Conservation (phyloP, 2,113 vertebrate species). For the Phalacrocorax pelagicus region DNA sequence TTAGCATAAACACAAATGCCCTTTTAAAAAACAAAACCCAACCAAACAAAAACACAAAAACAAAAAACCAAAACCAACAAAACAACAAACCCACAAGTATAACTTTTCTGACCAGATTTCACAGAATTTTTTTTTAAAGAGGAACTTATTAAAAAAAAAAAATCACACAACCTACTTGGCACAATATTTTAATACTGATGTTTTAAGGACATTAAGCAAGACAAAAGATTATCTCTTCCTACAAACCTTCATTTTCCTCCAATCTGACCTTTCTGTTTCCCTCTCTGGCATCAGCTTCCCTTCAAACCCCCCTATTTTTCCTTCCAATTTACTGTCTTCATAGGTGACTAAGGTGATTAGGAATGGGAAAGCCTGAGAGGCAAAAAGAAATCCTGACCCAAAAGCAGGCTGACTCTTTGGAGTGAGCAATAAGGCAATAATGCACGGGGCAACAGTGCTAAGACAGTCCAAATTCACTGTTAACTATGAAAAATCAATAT, state of each 20-base stretch:
- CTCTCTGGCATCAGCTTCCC: not conserved
- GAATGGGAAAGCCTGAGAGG: not conserved
- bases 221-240: not conserved
- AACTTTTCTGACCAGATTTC: not conserved
- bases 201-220: not conserved
- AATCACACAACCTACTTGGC: not conserved
- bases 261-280: not conserved
- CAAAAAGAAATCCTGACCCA: not conserved
- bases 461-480: not conserved
- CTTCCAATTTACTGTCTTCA: not conserved
- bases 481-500: not conserved
- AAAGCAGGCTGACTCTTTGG: not conserved
- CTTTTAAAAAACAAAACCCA: not conserved
- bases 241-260: not conserved
- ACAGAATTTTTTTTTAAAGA: not conserved
- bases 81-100: not conserved
- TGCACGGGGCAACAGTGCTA: not conserved
- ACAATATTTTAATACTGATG: not conserved
- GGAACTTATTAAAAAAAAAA: not conserved
- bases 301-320: not conserved
- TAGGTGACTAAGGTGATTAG: not conserved
- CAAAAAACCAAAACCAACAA: not conserved
- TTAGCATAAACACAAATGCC: not conserved
- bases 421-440: not conserved
- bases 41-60: not conserved